These are phyloP conservation scores for Pandemis corylana DNA, from an alignment of 2,888 invertebrate species.

Conservation along the genomic window DNA sequence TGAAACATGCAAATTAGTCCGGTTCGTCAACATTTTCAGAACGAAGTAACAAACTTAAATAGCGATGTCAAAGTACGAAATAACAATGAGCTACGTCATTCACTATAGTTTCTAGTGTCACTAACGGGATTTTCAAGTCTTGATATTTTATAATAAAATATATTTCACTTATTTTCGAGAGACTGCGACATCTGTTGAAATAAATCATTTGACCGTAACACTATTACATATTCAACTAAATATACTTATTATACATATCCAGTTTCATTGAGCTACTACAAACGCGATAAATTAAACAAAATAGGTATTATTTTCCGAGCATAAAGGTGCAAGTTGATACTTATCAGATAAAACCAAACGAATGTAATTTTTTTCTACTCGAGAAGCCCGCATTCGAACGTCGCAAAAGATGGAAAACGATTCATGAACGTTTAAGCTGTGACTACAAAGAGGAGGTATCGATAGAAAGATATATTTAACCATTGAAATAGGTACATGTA, in stretches of 20 bases:
- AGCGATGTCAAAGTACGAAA: conserved; percentile 1
- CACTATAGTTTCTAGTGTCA: neutral
- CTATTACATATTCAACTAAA: too few species aligned
- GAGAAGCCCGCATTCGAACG: neutral
- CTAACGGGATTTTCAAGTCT: neutral
- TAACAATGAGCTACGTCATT: neutral
- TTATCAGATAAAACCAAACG: neutral
- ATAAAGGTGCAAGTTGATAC: neutral
- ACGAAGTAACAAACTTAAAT: neutral
- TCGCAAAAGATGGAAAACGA: neutral
- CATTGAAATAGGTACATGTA: neutral
- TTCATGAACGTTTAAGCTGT: neutral
- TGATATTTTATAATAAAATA: neutral
- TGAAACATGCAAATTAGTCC: neutral
- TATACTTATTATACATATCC: neutral
- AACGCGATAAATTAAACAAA: neutral
- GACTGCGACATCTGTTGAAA: too few species aligned
- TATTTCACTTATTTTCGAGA: too few species aligned
- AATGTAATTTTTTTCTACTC: neutral
- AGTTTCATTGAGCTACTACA: neutral
- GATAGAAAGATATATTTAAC: neutral
- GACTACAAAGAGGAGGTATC: neutral
- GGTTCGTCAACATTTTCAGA: conserved; percentile 1
- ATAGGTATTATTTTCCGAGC: neutral
- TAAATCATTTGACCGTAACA: too few species aligned